Conservation (phyloP, 2,888 invertebrate genomes). For the Rhingia rostrata region DNA sequence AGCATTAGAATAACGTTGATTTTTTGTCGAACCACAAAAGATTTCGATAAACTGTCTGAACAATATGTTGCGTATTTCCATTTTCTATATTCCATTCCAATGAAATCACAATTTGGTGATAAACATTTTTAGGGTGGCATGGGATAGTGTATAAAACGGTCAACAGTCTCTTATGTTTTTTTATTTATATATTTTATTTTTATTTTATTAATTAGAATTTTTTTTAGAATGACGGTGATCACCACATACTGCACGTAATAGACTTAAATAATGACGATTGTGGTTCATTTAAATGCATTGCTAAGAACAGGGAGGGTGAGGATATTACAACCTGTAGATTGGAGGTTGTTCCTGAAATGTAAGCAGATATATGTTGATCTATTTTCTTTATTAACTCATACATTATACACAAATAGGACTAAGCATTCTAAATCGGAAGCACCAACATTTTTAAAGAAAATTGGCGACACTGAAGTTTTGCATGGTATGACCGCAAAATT, state of each 20-base stretch:
- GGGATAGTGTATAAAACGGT: too few species aligned
- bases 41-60: too few species aligned
- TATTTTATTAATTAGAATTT: too few species aligned
- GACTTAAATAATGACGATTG: constrained; percentile 88
- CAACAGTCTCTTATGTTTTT: too few species aligned
- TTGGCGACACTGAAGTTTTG: constrained; percentile 93
- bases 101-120: too few species aligned
- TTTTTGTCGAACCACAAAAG: too few species aligned
- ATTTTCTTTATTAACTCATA: background rate
- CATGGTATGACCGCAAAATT: constrained; percentile 95
- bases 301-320: constrained; percentile 91
- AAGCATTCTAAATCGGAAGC: constrained; percentile 90
- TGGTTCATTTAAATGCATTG: constrained; percentile 90
- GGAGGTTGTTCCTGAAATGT: constrained; percentile 93
- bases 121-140: too few species aligned
- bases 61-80: too few species aligned
- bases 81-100: too few species aligned
- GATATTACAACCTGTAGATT: constrained; percentile 89
- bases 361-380: constrained; percentile 79
- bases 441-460: constrained; percentile 93
- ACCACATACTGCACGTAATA: constrained; percentile 89
- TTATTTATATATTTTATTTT: too few species aligned
- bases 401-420: constrained; percentile 84
- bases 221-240: constrained; percentile 90
- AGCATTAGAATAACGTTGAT: too few species aligned